Evolutionary conservation across 2,797 vertebrate species (phyloP).

Genomic region (Cyclopterus lumpus): DNA sequence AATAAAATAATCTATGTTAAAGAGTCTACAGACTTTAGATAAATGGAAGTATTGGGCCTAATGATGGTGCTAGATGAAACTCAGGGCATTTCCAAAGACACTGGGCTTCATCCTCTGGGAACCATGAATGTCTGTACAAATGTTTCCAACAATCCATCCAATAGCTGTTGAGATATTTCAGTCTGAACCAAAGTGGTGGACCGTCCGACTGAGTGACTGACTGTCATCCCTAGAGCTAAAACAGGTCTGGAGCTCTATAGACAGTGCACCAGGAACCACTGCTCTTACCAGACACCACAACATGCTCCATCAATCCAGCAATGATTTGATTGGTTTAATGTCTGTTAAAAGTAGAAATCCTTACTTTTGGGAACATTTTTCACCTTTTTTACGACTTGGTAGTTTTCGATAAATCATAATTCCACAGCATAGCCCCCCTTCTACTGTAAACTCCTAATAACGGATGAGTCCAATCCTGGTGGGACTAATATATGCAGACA

Average conservation of each 20-base stretch:
- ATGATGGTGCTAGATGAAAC: not conserved
- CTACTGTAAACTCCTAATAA: not conserved
- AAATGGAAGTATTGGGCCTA: not conserved
- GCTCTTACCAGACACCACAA: not conserved
- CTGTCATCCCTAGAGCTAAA: not conserved
- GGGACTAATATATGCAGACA: slow-evolving; percentile 8
- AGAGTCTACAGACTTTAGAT: not conserved
- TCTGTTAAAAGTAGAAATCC: not conserved
- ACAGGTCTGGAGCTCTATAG: not conserved
- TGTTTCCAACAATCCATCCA: not conserved
- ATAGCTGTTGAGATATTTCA: not conserved
- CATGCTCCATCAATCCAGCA: not conserved
- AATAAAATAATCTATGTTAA: not conserved
- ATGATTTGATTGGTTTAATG: not conserved
- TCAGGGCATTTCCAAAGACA: not conserved
- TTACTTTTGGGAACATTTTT: not conserved
- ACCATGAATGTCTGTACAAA: not conserved
- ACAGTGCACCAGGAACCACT: not conserved
- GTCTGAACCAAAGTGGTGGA: not conserved
- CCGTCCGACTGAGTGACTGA: not conserved
- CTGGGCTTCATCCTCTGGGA: not conserved
- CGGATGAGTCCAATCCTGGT: not conserved
- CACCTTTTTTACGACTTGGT: not conserved
- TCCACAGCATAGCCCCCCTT: not conserved
- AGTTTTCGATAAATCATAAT: not conserved